Base-by-base conservation (phyloP, 2,888 invertebrate genomes). In the Troides oblongomaculatus region DNA sequence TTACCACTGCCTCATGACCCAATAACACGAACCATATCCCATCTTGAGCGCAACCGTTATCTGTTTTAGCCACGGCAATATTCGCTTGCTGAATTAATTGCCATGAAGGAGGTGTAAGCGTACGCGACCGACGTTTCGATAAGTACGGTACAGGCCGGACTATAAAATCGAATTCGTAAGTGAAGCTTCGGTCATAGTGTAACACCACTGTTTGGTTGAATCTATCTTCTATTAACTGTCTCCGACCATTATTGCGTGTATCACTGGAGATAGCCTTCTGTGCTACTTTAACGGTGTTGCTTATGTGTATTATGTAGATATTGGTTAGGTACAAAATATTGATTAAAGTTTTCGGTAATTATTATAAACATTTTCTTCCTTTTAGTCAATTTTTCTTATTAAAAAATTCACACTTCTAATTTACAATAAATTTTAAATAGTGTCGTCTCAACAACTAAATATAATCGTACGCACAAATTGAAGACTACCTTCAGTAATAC, bases 21-120 rank as follows among this genome's bases (percentile, higher is more conserved):
- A 43, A 36, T 23, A 58, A 53, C 53, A 53, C n/a, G n/a, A 53
- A 17, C 46, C 65, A 65, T 69, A 56, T 60, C 59, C 70, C 71
- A 70, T 64, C 68, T 68, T 83, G 79, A 83, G 79, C 73, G 77
- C 77, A 78, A 79, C 71, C 78, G 79, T 89, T 89, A 75, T 91
- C 86, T 92, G 87, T 92, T 92, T 88, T 92, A 92, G 92, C 89
- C 81, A 81, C 87, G 88, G 81, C 92, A 92, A 88, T 91, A 83
- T 86, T 84, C 90, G 82, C 89, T 92, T 84, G 90, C 88, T 80
- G 92, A 92, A 82, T 86, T 92, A 84, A 81, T 92, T 82, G 84
- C 83, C 79, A 84, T 80, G 88, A 88, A 88, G 86, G 88, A 90
- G 84, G 87, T 80, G 80, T 92, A 90, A 82, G 80, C 80, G 80